These are phyloP conservation scores for Montipora capitata DNA, from an alignment of 92 coral and sea anemone species.

Conservation along the genomic window DNA sequence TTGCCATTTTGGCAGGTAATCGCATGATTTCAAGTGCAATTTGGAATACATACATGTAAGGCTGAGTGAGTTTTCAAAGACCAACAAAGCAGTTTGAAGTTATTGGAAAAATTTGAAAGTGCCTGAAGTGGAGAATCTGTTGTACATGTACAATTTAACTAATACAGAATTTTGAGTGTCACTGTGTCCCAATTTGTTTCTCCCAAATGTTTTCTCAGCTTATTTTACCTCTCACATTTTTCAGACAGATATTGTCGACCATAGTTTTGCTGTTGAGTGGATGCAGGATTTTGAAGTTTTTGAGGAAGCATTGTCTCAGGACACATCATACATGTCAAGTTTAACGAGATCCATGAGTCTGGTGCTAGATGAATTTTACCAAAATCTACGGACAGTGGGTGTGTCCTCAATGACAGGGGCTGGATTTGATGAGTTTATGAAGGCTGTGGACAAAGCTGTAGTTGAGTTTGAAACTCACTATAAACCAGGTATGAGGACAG, in stretches of 20 bases:
- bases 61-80: too few species aligned
- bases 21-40: too few species aligned
- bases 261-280: constrained; percentile 96
- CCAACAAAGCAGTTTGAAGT: too few species aligned
- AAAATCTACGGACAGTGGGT: constrained; percentile 92
- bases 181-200: too few species aligned
- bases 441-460: constrained; percentile 86
- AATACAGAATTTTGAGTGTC: too few species aligned
- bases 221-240: background rate
- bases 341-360: constrained; percentile 95
- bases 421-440: constrained; percentile 89
- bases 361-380: constrained; percentile 96
- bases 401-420: constrained; percentile 98
- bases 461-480: constrained; percentile 93
- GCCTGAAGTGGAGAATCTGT: too few species aligned
- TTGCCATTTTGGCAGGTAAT: too few species aligned
- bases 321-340: constrained; percentile 97
- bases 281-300: constrained; percentile 96
- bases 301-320: constrained; percentile 95
- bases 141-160: too few species aligned
- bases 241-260: constrained; percentile 97
- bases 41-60: too few species aligned
- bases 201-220: too few species aligned
- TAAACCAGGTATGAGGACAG: constrained; percentile 86
- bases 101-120: too few species aligned